A percentile compares a stretch with the other conserved stretches of the same genome.
Conservation (phyloP, 2,888 invertebrate genomes). For the Eugnorisma glareosa region DNA sequence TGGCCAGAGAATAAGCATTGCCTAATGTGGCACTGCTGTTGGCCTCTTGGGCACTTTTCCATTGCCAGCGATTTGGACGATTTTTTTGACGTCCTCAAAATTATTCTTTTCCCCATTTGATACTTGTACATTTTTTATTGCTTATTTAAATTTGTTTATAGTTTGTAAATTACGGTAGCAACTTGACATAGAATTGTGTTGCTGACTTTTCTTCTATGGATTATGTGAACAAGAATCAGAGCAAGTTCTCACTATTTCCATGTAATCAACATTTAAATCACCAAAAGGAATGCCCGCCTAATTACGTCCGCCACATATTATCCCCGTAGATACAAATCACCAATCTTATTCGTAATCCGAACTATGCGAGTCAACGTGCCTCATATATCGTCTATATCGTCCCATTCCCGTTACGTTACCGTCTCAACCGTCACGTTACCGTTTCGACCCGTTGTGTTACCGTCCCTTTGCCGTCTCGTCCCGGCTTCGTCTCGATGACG, state of each 20-base stretch:
- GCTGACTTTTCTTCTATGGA: not conserved
- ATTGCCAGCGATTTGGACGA: too few species aligned
- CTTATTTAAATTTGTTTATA: not conserved
- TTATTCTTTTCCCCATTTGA: not conserved
- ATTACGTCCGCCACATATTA: slow-evolving; percentile 61
- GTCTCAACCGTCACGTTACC: slow-evolving; percentile 40
- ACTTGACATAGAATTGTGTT: not conserved
- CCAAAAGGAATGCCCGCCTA: slow-evolving; percentile 29
- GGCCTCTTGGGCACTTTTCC: not conserved
- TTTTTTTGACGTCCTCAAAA: not conserved
- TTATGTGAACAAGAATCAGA: not conserved
- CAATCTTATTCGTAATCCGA: slow-evolving; percentile 74
- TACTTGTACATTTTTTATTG: not conserved
- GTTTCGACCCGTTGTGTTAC: slow-evolving; percentile 27
- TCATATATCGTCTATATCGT: slow-evolving; percentile 55
- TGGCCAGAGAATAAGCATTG: not conserved
- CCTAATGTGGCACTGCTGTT: not conserved
- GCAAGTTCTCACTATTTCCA: not conserved
- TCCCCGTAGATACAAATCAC: slow-evolving; percentile 77
- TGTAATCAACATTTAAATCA: slow-evolving; percentile 5
- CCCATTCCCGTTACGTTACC: slow-evolving; percentile 35
- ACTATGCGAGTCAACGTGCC: slow-evolving; percentile 72
- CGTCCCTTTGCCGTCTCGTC: slow-evolving; percentile 43
- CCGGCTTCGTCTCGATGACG: slow-evolving; percentile 49
- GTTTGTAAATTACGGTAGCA: not conserved